These are phyloP conservation scores for Drosophila subquinaria DNA, from an alignment of 2,888 invertebrate genomes.

Conservation along the genomic window DNA sequence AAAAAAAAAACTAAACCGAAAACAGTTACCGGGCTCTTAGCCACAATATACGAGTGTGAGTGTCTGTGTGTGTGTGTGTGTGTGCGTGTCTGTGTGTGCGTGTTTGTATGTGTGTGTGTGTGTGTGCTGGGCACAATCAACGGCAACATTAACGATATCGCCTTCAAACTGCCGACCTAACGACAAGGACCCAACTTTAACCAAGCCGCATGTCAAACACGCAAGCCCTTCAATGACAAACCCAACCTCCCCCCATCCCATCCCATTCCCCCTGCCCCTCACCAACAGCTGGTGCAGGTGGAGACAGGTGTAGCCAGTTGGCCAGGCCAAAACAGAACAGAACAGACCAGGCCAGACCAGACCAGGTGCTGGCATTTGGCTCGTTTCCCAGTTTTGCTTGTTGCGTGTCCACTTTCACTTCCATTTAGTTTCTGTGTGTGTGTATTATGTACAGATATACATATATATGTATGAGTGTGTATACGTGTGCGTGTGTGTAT, in stretches of 20 bases:
- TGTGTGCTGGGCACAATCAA: slow-evolving; percentile 68
- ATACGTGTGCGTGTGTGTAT: slow-evolving; percentile 46
- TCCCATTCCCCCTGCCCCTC: not conserved
- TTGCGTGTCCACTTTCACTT: slow-evolving; percentile 83
- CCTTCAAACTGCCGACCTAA: slow-evolving; percentile 70
- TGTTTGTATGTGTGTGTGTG: slow-evolving; percentile 37
- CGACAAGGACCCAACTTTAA: slow-evolving; percentile 60
- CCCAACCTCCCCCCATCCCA: slow-evolving; percentile 1
- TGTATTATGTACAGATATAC: slow-evolving; percentile 6
- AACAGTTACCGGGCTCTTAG: slow-evolving; percentile 26
- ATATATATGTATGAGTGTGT: slow-evolving; percentile 27
- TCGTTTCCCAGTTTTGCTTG: slow-evolving; percentile 67
- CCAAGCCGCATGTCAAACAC: slow-evolving; percentile 76
- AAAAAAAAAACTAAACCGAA: slow-evolving; percentile 28
- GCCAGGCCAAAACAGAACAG: slow-evolving; percentile 19
- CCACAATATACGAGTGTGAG: slow-evolving; percentile 11
- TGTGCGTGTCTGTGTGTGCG: slow-evolving; percentile 43
- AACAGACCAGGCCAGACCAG: slow-evolving; percentile 15
- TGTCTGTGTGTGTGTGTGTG: slow-evolving; percentile 41
- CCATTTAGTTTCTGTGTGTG: slow-evolving; percentile 37
- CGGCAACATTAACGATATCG: slow-evolving; percentile 79
- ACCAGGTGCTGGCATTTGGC: slow-evolving; percentile 62
- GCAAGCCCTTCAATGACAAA: slow-evolving; percentile 74
- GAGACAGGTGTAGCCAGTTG: slow-evolving; percentile 21
- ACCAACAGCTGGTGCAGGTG: not conserved